Evolutionary conservation across 2,797 vertebrate species (phyloP).

Genomic region (Hypotaenidia philippensis): DNA sequence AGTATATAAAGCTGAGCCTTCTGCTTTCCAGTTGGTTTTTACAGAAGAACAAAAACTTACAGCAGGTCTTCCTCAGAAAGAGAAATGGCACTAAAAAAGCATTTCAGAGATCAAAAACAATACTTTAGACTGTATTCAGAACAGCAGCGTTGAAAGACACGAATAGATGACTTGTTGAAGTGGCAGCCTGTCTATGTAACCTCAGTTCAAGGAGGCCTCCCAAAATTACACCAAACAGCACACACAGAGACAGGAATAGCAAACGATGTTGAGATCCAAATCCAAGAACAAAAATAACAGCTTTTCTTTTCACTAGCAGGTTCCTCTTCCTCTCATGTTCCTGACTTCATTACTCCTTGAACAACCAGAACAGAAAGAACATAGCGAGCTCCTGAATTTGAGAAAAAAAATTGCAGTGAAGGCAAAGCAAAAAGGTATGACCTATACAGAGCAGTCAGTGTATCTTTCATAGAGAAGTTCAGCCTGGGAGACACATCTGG

Average conservation of each 20-base stretch:
- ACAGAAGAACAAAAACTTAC: not conserved
- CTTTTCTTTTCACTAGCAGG: not conserved
- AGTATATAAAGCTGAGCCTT: constrained; percentile 3
- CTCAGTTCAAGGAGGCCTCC: not conserved
- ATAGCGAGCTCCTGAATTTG: not conserved
- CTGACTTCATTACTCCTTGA: not conserved
- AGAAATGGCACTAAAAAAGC: not conserved
- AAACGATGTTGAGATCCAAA: not conserved
- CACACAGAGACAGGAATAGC: not conserved
- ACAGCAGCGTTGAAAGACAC: not conserved
- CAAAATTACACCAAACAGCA: not conserved
- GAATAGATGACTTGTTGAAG: not conserved
- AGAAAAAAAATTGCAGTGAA: not conserved
- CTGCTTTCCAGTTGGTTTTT: not conserved
- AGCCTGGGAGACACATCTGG: not conserved
- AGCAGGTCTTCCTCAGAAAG: not conserved
- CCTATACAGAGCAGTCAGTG: not conserved
- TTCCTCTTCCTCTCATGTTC: not conserved
- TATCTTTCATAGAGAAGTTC: not conserved
- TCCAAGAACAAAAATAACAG: not conserved
- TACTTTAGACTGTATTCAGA: not conserved
- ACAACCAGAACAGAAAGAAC: not conserved
- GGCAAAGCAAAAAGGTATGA: not conserved
- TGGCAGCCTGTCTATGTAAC: not conserved
- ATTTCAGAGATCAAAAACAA: constrained; percentile 5